Conservation (phyloP, 2,797 vertebrate genomes). For the Botia kubotai region DNA sequence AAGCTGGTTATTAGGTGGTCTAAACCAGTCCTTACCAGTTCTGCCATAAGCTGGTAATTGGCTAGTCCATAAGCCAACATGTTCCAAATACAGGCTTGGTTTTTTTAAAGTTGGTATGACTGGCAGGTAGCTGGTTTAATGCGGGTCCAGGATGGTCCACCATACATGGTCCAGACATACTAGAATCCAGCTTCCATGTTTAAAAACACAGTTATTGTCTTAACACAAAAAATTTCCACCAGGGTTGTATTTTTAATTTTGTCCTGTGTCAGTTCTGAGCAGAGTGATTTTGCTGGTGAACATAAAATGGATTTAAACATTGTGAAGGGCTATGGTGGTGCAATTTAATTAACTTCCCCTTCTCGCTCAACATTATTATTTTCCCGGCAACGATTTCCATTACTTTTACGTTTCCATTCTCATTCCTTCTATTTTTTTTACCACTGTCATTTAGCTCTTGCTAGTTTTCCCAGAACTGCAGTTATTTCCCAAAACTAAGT, state of each 20-base stretch:
- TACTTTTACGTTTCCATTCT: constrained; percentile 1
- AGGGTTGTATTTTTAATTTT: not conserved
- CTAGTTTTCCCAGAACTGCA: not conserved
- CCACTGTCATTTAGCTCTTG: not conserved
- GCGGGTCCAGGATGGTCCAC: no score
- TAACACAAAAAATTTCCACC: no score
- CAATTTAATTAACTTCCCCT: constrained; percentile 1
- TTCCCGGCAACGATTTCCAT: not conserved
- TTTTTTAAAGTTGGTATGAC: no score
- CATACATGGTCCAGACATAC: no score
- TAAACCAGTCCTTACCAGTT: not conserved
- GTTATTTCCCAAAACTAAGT: constrained; percentile 4
- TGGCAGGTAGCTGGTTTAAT: no score
- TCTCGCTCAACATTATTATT: not conserved
- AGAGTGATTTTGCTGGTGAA: not conserved
- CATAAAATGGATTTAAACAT: constrained; percentile 4
- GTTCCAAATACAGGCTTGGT: no score
- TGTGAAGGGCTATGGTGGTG: not conserved
- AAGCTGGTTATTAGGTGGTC: not conserved
- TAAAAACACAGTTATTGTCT: no score
- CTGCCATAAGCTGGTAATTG: no score
- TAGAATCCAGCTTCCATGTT: no score
- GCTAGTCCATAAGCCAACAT: not conserved
- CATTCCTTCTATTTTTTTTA: not conserved
- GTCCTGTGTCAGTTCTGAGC: not conserved